phyloP scores from a whole-genome alignment of 2,113 vertebrate species.

The Todiramphus chloris region DNA sequence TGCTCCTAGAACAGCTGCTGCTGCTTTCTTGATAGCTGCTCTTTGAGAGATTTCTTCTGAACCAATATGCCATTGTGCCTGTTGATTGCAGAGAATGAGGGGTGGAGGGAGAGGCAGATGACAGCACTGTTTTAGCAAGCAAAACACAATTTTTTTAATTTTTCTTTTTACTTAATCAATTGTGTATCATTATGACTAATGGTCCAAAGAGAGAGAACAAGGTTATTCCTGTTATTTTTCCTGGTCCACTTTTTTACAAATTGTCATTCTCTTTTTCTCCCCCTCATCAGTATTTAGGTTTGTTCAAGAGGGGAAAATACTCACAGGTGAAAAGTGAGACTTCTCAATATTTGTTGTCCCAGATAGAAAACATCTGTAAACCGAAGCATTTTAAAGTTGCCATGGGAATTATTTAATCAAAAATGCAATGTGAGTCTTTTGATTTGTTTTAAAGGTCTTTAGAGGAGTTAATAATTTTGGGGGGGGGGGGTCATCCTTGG shows the following conservation, averaged over 20 bases:
- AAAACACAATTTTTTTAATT: neutral
- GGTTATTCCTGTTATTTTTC: neutral
- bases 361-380: neutral
- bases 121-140: neutral
- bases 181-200: neutral
- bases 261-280: neutral
- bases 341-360: neutral
- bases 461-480: neutral
- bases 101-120: neutral
- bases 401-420: neutral
- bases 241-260: neutral
- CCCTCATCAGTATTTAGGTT: neutral
- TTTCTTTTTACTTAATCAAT: neutral
- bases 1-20: neutral
- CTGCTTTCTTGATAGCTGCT: neutral
- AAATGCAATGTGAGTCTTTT: neutral
- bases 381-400: neutral
- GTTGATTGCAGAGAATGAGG: neutral
- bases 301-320: neutral
- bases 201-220: neutral
- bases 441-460: neutral
- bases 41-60: neutral
- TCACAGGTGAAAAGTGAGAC: neutral
- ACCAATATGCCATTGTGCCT: neutral
- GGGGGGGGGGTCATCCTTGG: neutral